Conservation (phyloP, 92 coral and sea anemone genomes). For the Parazoanthus swiftii region DNA sequence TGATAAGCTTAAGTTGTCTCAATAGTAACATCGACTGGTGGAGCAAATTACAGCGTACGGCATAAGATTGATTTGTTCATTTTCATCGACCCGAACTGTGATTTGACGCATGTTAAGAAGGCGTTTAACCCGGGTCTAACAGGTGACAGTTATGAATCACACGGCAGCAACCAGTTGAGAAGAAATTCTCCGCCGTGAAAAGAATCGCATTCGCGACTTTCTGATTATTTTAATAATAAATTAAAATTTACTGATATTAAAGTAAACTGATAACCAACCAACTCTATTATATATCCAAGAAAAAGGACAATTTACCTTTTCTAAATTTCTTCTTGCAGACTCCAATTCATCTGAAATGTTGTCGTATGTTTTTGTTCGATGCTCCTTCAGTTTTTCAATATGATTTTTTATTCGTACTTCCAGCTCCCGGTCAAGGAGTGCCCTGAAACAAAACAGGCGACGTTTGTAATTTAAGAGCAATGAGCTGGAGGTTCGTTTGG, state of each 20-base stretch:
- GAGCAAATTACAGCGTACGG: no score
- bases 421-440: conserved; percentile 81
- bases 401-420: conserved; percentile 80
- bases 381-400: conserved; percentile 81
- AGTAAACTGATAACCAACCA: neutral
- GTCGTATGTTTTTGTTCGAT: conserved; percentile 69
- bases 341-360: conserved; percentile 79
- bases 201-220: neutral
- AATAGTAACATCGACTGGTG: no score
- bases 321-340: conserved; percentile 85
- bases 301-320: conserved; percentile 63
- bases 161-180: no score
- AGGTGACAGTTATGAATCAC: no score
- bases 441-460: conserved; percentile 51
- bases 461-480: neutral
- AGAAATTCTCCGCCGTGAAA: no score
- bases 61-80: no score
- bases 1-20: no score
- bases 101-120: no score
- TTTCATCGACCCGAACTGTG: no score
- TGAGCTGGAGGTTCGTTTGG: neutral
- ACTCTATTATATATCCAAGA: no score
- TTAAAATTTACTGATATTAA: neutral
- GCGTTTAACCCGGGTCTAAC: no score
- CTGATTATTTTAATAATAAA: no score